Evolutionary conservation across 92 coral and sea anemone genomes (phyloP).

Genomic region (Parazoanthus swiftii): DNA sequence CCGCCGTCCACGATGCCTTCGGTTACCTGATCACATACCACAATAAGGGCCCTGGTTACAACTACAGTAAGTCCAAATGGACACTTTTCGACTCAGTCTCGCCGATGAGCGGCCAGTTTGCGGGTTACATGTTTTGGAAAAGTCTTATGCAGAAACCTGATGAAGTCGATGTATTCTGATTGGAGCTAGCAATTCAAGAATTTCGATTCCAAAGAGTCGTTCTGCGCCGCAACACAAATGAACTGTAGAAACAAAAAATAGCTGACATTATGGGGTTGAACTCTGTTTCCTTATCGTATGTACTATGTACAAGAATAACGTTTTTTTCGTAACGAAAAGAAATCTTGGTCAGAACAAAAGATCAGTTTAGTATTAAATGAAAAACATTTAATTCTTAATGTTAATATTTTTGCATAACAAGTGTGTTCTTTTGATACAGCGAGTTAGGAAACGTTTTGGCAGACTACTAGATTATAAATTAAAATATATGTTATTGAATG

Average conservation of each 20-base stretch:
- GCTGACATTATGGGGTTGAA: neutral
- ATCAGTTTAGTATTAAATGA: neutral
- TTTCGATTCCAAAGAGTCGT: too few relatives aligned
- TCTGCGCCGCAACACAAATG: too few relatives aligned
- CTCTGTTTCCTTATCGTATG: neutral
- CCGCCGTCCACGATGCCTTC: conserved; percentile 68
- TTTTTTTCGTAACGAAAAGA: conserved; percentile 20
- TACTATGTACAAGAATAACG: conserved; percentile 29
- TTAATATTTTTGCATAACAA: neutral
- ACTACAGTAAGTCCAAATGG: conserved; percentile 57
- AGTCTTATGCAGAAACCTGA: conserved; percentile 30
- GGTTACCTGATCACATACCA: conserved; percentile 63
- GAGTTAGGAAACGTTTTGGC: too few relatives aligned
- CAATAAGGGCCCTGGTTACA: conserved; percentile 58
- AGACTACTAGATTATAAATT: too few relatives aligned
- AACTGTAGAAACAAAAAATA: neutral
- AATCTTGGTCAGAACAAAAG: neutral
- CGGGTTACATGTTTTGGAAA: conserved; percentile 58
- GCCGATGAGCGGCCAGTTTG: conserved; percentile 58
- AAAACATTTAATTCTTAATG: too few relatives aligned
- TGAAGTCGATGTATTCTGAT: conserved; percentile 28
- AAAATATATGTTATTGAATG: too few relatives aligned
- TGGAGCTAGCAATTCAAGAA: neutral
- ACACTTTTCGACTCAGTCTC: conserved; percentile 55
- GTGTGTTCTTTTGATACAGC: too few relatives aligned